Base-by-base conservation (phyloP, 2,113 vertebrate genomes). In the Misgurnus anguillicaudatus region DNA sequence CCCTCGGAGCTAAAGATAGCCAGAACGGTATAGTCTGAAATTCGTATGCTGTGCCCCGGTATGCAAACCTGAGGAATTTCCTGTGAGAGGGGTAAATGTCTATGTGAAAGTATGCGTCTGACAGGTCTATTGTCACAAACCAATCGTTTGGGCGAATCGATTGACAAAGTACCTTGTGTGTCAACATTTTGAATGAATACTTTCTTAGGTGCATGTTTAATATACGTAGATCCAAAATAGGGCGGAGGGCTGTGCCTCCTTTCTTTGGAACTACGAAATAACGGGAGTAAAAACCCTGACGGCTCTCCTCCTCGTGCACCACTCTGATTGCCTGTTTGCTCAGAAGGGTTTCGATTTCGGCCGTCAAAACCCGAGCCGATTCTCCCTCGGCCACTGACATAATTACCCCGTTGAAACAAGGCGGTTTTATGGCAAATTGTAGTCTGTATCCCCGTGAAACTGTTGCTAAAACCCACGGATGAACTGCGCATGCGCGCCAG, bases 381-480 rank as follows among this genome's bases (percentile, higher is more conserved):
- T 53, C 48, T 4, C 41, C 65, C 41, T 10, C 9, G 2, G 65
- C 41, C 8, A 67, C 41, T 9, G 42, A 68, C n/a, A 68, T 11
- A 4, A 31, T 14, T 6, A 61, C 39, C 7, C 10, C 38, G 5
- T 58, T 42, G n/a, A 60, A 60, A 24, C 3, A 0, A 4, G 31
- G 70, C 42, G 55, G 70, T 73, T 73, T 73, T 11, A 58, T 73
- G 11, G 31, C 11, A 10, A 73, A 45, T 21, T 73, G 38, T 19
- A 45, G 55, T 10, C 19, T 73, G 55, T 73, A 38, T n/a, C 36
- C 17, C 36, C 13, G 6, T 41, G 19, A 61, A 60, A 60, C 31
- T 1, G 0, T 73, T 5, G 36, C 4, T 9, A 60, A 4, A 5
- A 60, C n/a, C 38, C 55, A 73, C 38, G 9, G 70, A 7, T 42